Base-by-base conservation (phyloP, 53 echinoderm and acorn worm genomes). In the Paracentrotus lividus region DNA sequence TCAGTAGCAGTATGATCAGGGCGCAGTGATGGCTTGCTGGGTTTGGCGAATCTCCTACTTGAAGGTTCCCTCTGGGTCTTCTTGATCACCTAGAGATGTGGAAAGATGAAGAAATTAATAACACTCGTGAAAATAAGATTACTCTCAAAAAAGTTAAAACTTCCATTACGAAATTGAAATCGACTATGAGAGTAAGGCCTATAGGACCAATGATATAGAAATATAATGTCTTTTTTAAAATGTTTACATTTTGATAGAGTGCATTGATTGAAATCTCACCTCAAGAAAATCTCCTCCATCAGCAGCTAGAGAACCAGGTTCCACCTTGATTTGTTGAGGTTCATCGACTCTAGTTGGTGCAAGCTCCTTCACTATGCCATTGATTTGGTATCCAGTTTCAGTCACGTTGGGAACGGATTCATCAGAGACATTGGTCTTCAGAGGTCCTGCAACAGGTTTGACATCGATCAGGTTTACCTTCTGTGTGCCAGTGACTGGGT, bases 61-160 rank as follows among this genome's bases (percentile, higher is more conserved):
- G 75, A 40, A 20, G 75, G 75, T 21, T 75, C 75, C 18, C 21
- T 75, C 38, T 42, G 75, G 75, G 75, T 75, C 75, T 75, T 75
- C 1, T 29, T 75, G 13, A 21, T 42, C 4, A 8, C 15, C 75
- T 75, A 75, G 75, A 75, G 38, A 5, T 75, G 16, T 75, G 75
- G 75, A 16, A 20, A 75, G 20, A 75, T 18, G 75, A 75, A 75
- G 20, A 68, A 33, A 68, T 33, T 40, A 0, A 40, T n/a, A n/a
- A n/a, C n/a, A n/a, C n/a, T n/a, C n/a, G n/a, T n/a, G n/a, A n/a
- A n/a, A n/a, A n/a, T n/a, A 53, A 13, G 53, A 53, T 13, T 53
- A 53, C 3, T 15, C 18, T 54, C 54, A 54, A 8, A 1, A 54
- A 54, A 15, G 14, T 54, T 54, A 18, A 54, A 54, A 54, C 18